phyloP scores from a whole-genome alignment of 2,797 vertebrate species.

The Cichlasoma orientale region DNA sequence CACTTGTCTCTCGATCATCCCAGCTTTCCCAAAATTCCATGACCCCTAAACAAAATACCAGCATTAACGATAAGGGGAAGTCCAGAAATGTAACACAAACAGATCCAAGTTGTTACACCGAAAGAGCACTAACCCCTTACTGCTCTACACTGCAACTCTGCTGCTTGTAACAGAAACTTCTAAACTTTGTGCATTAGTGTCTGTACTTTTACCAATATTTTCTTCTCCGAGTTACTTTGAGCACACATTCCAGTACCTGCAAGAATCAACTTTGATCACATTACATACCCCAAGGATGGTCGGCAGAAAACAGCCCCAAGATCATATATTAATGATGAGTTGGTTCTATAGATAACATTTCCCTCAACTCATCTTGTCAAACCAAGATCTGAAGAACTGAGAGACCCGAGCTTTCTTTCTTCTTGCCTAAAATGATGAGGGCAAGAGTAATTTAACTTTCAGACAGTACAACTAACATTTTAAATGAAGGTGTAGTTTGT shows the following conservation, averaged over 20 bases:
- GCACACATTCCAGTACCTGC: slow-evolving; percentile 35
- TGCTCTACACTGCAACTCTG: not conserved
- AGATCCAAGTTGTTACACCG: no score
- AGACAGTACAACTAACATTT: slow-evolving; percentile 18
- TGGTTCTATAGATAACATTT: slow-evolving; percentile 5
- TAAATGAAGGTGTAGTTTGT: slow-evolving; percentile 27
- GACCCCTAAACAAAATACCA: not conserved
- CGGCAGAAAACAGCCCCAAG: slow-evolving; percentile 23
- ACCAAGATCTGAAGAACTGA: slow-evolving; percentile 30
- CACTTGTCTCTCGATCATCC: not conserved
- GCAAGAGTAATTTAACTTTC: slow-evolving; percentile 20
- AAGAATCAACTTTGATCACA: slow-evolving; percentile 41
- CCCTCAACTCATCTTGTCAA: slow-evolving; percentile 25
- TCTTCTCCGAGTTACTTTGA: not conserved
- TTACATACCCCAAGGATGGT: slow-evolving; percentile 21
- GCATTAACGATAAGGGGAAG: not conserved
- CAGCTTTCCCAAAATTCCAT: not conserved
- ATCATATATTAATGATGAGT: slow-evolving; percentile 53
- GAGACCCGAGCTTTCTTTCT: slow-evolving; percentile 1
- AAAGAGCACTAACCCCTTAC: not conserved
- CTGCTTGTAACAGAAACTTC: not conserved
- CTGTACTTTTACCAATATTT: slow-evolving; percentile 28
- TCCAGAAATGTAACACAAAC: no score
- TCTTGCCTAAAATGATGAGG: slow-evolving; percentile 12
- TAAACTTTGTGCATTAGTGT: not conserved